Base-by-base conservation (phyloP, 2,888 invertebrate species). In the Cosmorhoe ocellata region DNA sequence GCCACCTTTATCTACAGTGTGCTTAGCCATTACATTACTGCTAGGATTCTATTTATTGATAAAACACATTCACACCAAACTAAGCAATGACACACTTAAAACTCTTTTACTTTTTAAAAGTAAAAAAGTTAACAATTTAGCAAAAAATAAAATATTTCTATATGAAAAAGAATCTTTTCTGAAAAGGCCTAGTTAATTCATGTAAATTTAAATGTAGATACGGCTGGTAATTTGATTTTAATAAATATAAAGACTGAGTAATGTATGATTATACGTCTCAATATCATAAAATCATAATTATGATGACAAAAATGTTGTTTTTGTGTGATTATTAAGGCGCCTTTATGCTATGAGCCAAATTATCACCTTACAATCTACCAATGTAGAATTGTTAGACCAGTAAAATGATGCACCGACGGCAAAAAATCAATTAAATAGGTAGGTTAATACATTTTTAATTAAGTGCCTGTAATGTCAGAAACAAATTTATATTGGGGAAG, bases 1-100 rank as follows among this genome's bases (percentile, higher is more conserved):
- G 33, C 93, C 93, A 8, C 84, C 84, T 0, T 47, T 89, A 0
- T 90, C 92, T 10, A 73, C 71, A 22, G 31, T 79, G 1, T 46
- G 81, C 18, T 66, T 82, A 12, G 66, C 65, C 2, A 8, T 64
- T 3, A 69, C 70, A 34, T 30, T 83, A 6, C 33, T 88, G 0
- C 11, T 81, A 24, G 84, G 84, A 1, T 66, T 76, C 10, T 85
- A 71, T 41, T 61, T 88, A 37, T 47, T 87, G 26, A 56, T 69
- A 0, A 84, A 78, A 74, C 75, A 79, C 53, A 62, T 85, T 36
- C 58, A 60, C 7, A 65, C 70, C 26, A 76, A 77, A 44, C 28
- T 82, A 26, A 63, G 65, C 31, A 80, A 72, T 7, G 70, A 78
- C 13, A 74, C 74, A 9, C 27, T 86, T 6, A 73, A 76, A 57